Conservation (phyloP, 1,140 invertebrate species). For the Achatina immaculata region DNA sequence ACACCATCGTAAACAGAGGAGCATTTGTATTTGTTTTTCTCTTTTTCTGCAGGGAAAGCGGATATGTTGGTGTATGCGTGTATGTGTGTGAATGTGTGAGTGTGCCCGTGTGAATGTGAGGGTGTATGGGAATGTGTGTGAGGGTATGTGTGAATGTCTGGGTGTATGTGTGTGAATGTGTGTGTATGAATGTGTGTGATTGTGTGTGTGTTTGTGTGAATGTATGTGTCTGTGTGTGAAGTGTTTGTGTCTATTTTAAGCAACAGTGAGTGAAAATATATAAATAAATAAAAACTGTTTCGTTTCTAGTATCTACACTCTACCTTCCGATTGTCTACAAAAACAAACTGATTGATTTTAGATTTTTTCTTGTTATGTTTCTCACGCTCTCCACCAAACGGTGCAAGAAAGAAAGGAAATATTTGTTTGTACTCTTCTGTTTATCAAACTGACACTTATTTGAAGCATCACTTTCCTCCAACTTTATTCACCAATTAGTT, state of each 20-base stretch:
- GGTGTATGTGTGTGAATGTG: slow-evolving; percentile 6
- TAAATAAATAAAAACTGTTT: too few species aligned
- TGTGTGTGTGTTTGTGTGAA: background rate
- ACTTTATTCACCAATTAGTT: too few species aligned
- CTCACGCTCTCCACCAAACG: too few species aligned
- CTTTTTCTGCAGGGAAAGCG: background rate
- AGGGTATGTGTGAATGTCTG: background rate
- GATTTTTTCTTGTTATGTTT: too few species aligned
- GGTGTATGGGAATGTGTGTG: slow-evolving; percentile 8
- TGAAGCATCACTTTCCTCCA: too few species aligned
- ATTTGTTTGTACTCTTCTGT: too few species aligned
- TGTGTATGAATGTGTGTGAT: background rate
- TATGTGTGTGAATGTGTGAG: slow-evolving; percentile 12
- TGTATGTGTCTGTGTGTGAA: background rate
- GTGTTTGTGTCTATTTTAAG: background rate
- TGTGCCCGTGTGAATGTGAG: background rate
- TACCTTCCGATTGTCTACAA: too few species aligned
- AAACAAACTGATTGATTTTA: too few species aligned
- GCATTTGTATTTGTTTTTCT: background rate
- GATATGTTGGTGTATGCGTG: background rate
- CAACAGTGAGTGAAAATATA: too few species aligned
- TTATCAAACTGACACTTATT: too few species aligned
- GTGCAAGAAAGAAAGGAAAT: too few species aligned
- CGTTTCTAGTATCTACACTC: too few species aligned
- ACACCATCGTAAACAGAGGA: background rate